Percentiles rank a stretch among this genome's conserved stretches.
phyloP scores from a whole-genome alignment of 2,888 invertebrate species.

The Ditula angustiorana region DNA sequence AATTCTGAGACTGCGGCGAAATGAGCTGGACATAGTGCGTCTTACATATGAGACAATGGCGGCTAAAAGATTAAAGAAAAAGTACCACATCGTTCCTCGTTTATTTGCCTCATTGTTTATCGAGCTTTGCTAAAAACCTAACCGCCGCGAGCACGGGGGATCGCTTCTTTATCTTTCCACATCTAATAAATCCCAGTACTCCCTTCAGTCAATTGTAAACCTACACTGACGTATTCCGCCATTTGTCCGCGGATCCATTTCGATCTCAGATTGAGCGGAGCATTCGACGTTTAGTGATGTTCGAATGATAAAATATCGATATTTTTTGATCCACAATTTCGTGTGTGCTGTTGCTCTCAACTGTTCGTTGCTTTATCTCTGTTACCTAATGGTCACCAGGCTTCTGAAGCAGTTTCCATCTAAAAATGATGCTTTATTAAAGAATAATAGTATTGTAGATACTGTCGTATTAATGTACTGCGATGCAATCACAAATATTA shows the following conservation, averaged over 20 bases:
- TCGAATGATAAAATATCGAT: neutral
- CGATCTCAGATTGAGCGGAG: constrained; percentile 23
- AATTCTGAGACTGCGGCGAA: no score
- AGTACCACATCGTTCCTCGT: neutral
- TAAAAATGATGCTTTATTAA: no score
- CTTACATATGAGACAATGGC: no score
- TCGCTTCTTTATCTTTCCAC: constrained; percentile 16
- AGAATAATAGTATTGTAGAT: no score
- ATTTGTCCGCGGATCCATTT: constrained; percentile 27
- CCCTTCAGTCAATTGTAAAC: constrained; percentile 31
- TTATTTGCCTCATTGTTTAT: neutral
- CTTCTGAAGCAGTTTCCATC: no score
- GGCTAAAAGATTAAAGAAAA: no score
- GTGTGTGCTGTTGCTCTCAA: no score
- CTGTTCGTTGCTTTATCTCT: no score
- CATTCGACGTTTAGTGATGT: neutral
- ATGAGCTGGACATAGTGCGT: no score
- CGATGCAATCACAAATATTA: no score
- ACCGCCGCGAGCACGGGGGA: neutral
- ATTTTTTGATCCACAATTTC: neutral
- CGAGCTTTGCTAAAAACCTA: neutral
- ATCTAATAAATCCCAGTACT: constrained; percentile 26
- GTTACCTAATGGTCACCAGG: no score
- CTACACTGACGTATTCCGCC: constrained; percentile 32
- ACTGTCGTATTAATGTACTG: no score